A percentile compares a stretch with the other conserved stretches of the same genome.
Conservation (phyloP, 2,797 vertebrate genomes). For the Taeniopygia guttata region DNA sequence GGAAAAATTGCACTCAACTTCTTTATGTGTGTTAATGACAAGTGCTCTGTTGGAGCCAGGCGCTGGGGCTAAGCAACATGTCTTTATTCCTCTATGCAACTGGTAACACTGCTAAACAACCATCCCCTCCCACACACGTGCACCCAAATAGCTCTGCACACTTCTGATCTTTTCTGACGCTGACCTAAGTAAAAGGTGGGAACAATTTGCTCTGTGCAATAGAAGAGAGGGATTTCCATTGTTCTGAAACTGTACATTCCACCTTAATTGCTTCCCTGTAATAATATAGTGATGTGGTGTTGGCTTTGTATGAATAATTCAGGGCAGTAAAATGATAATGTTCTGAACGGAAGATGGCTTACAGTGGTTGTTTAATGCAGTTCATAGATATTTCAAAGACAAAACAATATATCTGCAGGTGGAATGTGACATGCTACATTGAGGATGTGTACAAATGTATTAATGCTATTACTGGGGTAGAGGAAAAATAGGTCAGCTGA, state of each 20-base stretch:
- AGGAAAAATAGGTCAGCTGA: constrained; percentile 26
- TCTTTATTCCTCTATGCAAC: not conserved
- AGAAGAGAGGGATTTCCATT: not conserved
- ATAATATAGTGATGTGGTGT: not conserved
- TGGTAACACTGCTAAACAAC: not conserved
- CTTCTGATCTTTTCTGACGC: not conserved
- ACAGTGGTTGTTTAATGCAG: constrained; percentile 36
- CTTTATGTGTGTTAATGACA: not conserved
- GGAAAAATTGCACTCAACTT: not conserved
- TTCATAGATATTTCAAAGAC: constrained; percentile 38
- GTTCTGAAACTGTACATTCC: not conserved
- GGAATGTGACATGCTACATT: not conserved
- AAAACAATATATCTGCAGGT: constrained; percentile 26
- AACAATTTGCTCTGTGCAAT: not conserved
- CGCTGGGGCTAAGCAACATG: not conserved
- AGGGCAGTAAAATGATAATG: constrained; percentile 33
- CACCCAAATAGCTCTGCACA: not conserved
- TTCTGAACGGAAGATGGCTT: constrained; percentile 44
- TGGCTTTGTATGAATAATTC: constrained; percentile 51
- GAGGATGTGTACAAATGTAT: not conserved
- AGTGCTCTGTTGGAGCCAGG: not conserved
- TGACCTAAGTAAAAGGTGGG: not conserved
- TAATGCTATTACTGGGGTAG: not conserved
- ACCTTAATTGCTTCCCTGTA: constrained; percentile 36
- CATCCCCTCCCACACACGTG: accelerated